Percentiles rank a stretch among this genome's conserved stretches.
Evolutionary conservation across 2,797 vertebrate genomes (phyloP).

Genomic region (Peromyscus eremicus): DNA sequence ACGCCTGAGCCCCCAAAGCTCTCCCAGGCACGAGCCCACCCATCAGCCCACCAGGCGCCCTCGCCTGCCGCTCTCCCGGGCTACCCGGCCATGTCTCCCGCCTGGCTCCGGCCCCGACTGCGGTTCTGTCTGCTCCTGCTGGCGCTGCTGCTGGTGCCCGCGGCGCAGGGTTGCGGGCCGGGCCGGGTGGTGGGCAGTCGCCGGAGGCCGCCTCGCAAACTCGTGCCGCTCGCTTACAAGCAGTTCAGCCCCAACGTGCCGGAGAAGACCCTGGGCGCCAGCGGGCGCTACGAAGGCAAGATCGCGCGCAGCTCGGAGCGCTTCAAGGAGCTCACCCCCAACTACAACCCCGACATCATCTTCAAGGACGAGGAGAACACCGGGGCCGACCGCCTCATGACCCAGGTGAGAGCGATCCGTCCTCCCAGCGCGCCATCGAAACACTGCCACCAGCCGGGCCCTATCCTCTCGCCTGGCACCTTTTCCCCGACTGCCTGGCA

Average conservation of each 20-base stretch:
- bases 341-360: conserved; percentile 99
- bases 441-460: conserved; percentile 75
- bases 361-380: conserved; percentile 99
- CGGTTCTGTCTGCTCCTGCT: conserved; percentile 80
- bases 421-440: conserved; percentile 68
- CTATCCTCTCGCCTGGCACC: conserved; percentile 74
- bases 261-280: conserved; percentile 98
- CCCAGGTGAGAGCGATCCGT: conserved; percentile 92
- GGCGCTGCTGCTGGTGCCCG: conserved; percentile 92
- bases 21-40: conserved; percentile 66
- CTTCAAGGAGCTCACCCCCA: conserved; percentile 97
- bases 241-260: conserved; percentile 98
- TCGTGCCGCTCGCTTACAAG: conserved; percentile 96
- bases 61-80: conserved; percentile 48
- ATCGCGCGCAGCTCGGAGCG: conserved; percentile 96
- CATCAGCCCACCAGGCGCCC: conserved; percentile 69
- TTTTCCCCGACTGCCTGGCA: conserved; percentile 69
- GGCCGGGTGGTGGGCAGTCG: conserved; percentile 98
- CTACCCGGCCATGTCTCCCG: conserved; percentile 86
- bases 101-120: conserved; percentile 83
- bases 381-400: conserved; percentile 96
- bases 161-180: conserved; percentile 95
- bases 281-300: conserved; percentile 97
- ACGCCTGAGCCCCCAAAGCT: conserved; percentile 75
- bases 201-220: conserved; percentile 94